These are phyloP conservation scores for Silurus glanis DNA, from an alignment of 2,113 vertebrate species.

Conservation along the genomic window DNA sequence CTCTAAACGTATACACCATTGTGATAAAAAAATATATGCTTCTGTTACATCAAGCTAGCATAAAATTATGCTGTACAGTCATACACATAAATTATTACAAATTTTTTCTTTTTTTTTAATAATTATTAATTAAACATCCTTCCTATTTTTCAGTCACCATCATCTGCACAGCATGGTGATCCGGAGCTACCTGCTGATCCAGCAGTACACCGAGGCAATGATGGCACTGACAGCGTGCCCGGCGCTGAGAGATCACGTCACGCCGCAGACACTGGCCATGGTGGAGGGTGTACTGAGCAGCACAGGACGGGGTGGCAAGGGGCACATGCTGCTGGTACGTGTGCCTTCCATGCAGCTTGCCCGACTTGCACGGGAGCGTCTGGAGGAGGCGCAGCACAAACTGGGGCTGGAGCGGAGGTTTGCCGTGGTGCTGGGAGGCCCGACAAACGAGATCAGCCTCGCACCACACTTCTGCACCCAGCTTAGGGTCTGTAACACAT, in stretches of 20 bases:
- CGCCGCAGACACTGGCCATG: constrained; percentile 91
- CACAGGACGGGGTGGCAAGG: constrained; percentile 81
- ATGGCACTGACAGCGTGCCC: constrained; percentile 91
- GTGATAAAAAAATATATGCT: not conserved
- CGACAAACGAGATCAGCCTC: constrained; percentile 82
- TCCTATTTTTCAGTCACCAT: constrained; percentile 78
- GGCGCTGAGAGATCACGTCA: constrained; percentile 89
- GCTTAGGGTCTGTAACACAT: constrained; percentile 78
- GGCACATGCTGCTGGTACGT: constrained; percentile 94
- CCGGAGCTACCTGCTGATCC: constrained; percentile 96
- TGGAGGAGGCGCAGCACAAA: constrained; percentile 92
- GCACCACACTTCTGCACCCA: constrained; percentile 81
- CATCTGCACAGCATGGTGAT: constrained; percentile 97
- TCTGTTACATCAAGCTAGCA: no score
- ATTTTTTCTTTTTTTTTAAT: no score
- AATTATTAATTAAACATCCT: no score
- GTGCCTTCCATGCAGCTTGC: constrained; percentile 95
- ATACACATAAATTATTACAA: no score
- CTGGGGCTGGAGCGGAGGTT: constrained; percentile 91
- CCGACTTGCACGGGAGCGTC: constrained; percentile 88
- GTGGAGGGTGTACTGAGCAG: constrained; percentile 92
- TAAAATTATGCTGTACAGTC: no score
- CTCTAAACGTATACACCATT: not conserved
- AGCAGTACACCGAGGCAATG: constrained; percentile 96
- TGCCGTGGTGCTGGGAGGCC: constrained; percentile 90